Percentiles rank a stretch among this genome's conserved stretches.
Conservation (phyloP, 2,797 vertebrate species). For the Artibeus lituratus region DNA sequence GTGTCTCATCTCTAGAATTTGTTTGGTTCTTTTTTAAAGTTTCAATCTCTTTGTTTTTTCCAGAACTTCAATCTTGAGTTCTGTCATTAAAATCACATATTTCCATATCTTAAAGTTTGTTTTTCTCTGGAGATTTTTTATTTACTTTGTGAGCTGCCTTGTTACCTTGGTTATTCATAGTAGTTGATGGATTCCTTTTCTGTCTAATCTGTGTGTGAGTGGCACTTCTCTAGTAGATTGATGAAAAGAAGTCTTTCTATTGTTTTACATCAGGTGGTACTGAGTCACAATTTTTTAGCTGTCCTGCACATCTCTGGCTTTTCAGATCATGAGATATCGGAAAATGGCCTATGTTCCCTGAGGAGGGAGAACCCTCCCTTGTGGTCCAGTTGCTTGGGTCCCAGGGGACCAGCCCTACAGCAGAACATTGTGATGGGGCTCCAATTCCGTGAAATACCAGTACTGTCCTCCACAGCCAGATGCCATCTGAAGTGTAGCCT, state of each 20-base stretch:
- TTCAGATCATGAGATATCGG: neutral
- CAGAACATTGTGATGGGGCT: neutral
- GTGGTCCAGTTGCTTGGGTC: neutral
- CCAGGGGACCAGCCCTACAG: no score
- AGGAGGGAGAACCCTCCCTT: no score
- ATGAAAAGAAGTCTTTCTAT: neutral
- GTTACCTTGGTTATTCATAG: neutral
- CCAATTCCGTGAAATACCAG: neutral
- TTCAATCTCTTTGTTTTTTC: neutral
- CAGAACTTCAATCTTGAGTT: neutral
- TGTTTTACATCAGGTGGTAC: neutral
- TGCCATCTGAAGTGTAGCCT: neutral
- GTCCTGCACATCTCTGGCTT: neutral
- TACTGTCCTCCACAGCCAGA: neutral
- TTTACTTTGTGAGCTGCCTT: neutral
- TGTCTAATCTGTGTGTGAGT: neutral
- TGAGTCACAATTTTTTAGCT: neutral
- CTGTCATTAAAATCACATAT: neutral
- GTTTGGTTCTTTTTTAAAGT: neutral
- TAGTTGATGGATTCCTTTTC: neutral
- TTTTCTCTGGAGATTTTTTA: neutral
- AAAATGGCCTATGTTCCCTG: neutral
- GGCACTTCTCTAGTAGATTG: neutral
- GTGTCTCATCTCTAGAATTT: neutral
- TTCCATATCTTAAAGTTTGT: neutral